Base-by-base conservation (phyloP, 2,888 invertebrate genomes). In the Coleophora flavipennella region DNA sequence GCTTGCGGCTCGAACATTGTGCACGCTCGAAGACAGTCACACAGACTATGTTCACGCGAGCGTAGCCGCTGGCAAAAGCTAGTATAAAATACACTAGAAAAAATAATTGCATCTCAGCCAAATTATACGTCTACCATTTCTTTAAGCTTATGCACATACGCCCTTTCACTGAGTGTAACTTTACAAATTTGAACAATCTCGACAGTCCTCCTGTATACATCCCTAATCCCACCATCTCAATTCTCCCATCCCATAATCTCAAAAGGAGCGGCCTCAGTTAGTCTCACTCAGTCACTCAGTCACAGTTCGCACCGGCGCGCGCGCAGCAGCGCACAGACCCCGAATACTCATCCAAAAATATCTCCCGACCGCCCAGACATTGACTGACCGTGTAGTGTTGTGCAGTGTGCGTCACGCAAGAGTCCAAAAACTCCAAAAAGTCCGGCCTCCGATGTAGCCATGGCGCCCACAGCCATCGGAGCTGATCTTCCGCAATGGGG, bases 161-260 rank as follows among this genome's bases (percentile, higher is more conserved):
- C n/a, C n/a, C n/a, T n/a, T n/a, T n/a, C n/a, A n/a, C n/a, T n/a
- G n/a, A n/a, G n/a, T n/a, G n/a, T n/a, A n/a, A n/a, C n/a, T n/a
- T n/a, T n/a, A n/a, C n/a, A n/a, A n/a, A 20, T 20, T 6, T 20
- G 20, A 3, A 6, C 20, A 20, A 20, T 20, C 20, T 20, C 20
- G 20, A 20, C 20, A 20, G 6, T 20, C 20, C 20, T 20, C 3
- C 6, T 38, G 11, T 33, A 26, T 33, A 40, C 69, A 51, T 62
- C 71, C 64, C 72, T 77, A 67, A 44, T 61, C 54, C 62, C 63
- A 42, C 53, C 62, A 67, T n/a, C n/a, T n/a, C n/a, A n/a, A n/a
- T 4, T 71, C 75, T 76, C 77, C 72, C 78, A 57, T 78, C 79
- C 80, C 71, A 77, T n/a, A n/a, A n/a, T n/a, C n/a, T n/a, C n/a